Evolutionary conservation across 2,888 invertebrate genomes (phyloP).

Genomic region (Agonopterix arenella): DNA sequence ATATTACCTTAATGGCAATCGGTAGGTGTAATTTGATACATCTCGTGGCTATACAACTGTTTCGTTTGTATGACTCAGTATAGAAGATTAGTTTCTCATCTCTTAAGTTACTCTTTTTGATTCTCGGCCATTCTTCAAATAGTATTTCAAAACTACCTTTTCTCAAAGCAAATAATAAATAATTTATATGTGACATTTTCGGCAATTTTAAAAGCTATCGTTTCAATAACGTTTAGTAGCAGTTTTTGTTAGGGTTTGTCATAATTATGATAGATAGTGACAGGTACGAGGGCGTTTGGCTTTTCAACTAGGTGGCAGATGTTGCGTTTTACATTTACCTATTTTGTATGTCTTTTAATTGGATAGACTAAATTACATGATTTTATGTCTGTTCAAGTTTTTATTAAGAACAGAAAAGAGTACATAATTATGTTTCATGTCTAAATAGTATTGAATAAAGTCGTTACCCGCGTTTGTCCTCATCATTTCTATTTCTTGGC

Average conservation of each 20-base stretch:
- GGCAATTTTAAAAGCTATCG: slow-evolving; percentile 23
- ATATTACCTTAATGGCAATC: slow-evolving; percentile 72
- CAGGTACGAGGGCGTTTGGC: slow-evolving; percentile 36
- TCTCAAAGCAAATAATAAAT: slow-evolving; percentile 4
- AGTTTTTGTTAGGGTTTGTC: slow-evolving; percentile 31
- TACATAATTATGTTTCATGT: too few species aligned
- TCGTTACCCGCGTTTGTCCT: too few species aligned
- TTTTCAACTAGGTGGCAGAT: slow-evolving; percentile 37
- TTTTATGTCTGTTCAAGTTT: background rate
- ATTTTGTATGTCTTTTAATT: slow-evolving; percentile 2
- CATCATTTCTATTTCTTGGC: too few species aligned
- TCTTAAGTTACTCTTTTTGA: slow-evolving; percentile 13
- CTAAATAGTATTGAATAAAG: too few species aligned
- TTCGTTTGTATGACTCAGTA: slow-evolving; percentile 52
- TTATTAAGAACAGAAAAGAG: too few species aligned
- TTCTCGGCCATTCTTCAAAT: slow-evolving; percentile 11
- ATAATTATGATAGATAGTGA: slow-evolving; percentile 51
- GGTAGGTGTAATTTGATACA: slow-evolving; percentile 73
- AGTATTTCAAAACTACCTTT: background rate
- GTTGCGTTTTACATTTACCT: slow-evolving; percentile 20
- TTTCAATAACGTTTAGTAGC: slow-evolving; percentile 21
- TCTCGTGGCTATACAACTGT: slow-evolving; percentile 47
- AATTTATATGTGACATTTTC: slow-evolving; percentile 10
- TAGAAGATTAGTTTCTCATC: slow-evolving; percentile 31
- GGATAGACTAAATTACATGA: slow-evolving; percentile 5